Base-by-base conservation (phyloP, 2,888 invertebrate species). In the Eupithecia exiguata region DNA sequence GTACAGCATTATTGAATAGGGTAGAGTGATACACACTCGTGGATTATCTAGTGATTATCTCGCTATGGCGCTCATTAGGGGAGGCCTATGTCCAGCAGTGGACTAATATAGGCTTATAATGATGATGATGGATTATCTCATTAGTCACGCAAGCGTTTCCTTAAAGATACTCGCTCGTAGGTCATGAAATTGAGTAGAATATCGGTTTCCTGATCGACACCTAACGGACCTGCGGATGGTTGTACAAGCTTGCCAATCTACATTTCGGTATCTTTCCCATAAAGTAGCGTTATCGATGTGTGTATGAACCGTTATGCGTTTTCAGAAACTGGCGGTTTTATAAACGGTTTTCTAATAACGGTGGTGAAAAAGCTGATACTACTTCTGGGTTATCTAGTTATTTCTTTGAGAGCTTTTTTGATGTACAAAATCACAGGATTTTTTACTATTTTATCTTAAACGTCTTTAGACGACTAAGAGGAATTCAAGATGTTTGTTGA, bases 251-350 rank as follows among this genome's bases (percentile, higher is more conserved):
- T 58, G 74, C 75, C 74, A 68, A 84, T 84, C 81, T 84, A 79
- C 83, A 84, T 82, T 84, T 83, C 76, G 78, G 78, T 81, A 80
- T 79, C 79, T 79, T 79, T 80, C 77, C 81, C 72, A 81, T 79
- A 81, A 83, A 81, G 38, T 66, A 66, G 21, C 66, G 40, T 43
- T 66, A 66, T 21, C 66, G 12, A 35, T 25, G 36, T 38, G 65
- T 40, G 40, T 10, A 38, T n/a, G 12, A 5, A 40, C 66, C 66
- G 66, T 66, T 66, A 62, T 30, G 16, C 63, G 40, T 66, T 40
- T 62, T 36, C 65, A 12, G 40, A 66, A 36, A 38, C 74, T 66
- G 69, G 68, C 38, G 69, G 74, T 77, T 74, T 67, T 69, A 43
- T 74, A 68, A 71, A 66, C 66, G 66, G 66, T 66, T 21, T 16